Conservation (phyloP, 2,113 vertebrate species). For the Riparia riparia region DNA sequence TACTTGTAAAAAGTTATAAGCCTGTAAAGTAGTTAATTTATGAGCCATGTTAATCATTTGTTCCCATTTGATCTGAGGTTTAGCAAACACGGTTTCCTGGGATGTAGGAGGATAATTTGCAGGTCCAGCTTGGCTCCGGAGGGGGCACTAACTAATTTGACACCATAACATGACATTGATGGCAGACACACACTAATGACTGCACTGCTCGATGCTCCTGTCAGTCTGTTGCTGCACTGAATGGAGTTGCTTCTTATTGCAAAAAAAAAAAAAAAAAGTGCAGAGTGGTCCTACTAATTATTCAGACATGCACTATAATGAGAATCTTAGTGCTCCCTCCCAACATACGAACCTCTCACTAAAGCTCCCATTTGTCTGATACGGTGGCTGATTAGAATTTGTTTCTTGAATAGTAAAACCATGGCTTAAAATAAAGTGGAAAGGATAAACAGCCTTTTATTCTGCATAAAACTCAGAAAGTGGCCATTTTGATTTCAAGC, state of each 20-base stretch:
- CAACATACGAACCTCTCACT: conserved; percentile 54
- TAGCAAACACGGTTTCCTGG: conserved; percentile 72
- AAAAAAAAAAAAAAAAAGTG: conserved; percentile 33
- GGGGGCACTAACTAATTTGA: conserved; percentile 79
- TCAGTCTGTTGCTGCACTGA: conserved; percentile 71
- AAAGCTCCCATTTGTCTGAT: conserved; percentile 77
- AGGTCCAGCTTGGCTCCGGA: conserved; percentile 68
- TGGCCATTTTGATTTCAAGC: conserved; percentile 54
- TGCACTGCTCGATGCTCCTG: conserved; percentile 60
- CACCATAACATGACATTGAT: conserved; percentile 71
- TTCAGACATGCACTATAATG: conserved; percentile 76
- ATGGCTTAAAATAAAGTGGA: conserved; percentile 19
- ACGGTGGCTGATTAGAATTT: conserved; percentile 76
- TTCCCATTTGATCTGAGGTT: conserved; percentile 72
- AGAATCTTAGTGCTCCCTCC: conserved; percentile 73
- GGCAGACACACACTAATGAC: conserved; percentile 75
- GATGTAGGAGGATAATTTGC: conserved; percentile 74
- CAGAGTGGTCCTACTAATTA: conserved; percentile 75
- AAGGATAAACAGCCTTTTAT: conserved; percentile 69
- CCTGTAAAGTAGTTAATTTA: conserved; percentile 79
- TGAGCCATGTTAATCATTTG: conserved; percentile 77
- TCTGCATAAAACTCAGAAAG: conserved; percentile 57
- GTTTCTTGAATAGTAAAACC: conserved; percentile 76
- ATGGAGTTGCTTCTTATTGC: conserved; percentile 58
- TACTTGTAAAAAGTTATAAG: conserved; percentile 78